phyloP scores from a whole-genome alignment of 2,888 invertebrate genomes.

The Myopa testacea region DNA sequence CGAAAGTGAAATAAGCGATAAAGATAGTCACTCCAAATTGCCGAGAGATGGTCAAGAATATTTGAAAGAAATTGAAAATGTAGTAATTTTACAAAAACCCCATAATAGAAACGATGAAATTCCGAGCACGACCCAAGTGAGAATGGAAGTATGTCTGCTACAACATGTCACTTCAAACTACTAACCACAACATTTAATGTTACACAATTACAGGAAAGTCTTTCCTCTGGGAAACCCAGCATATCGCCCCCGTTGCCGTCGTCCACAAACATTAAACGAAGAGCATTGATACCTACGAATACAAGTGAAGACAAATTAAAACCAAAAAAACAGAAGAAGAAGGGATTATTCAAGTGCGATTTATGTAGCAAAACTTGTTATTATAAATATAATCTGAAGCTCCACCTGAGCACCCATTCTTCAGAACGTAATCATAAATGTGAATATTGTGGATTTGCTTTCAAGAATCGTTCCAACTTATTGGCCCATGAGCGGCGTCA shows the following conservation, averaged over 20 bases:
- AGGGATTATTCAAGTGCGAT: not conserved
- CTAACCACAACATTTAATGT: not conserved
- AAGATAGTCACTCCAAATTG: too few species aligned
- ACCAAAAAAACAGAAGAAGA: not conserved
- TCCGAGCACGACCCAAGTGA: not conserved
- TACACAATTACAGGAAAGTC: not conserved
- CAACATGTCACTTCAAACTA: not conserved
- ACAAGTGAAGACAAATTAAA: not conserved
- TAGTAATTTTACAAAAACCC: too few species aligned
- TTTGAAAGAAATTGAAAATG: too few species aligned
- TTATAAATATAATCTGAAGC: not conserved
- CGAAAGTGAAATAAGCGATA: too few species aligned
- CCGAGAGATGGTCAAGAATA: too few species aligned
- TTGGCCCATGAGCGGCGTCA: slow-evolving; percentile 1
- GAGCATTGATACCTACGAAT: not conserved
- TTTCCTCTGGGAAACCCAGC: not conserved
- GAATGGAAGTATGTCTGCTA: not conserved
- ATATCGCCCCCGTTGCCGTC: not conserved
- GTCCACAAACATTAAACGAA: not conserved
- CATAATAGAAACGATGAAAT: too few species aligned
- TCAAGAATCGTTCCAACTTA: not conserved
- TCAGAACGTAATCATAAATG: slow-evolving; percentile 19
- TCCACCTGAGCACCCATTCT: slow-evolving; percentile 27
- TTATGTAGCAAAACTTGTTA: slow-evolving; percentile 4
- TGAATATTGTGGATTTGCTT: slow-evolving; percentile 5